phyloP scores from a whole-genome alignment of 2,797 vertebrate species.

The Mycteria americana region DNA sequence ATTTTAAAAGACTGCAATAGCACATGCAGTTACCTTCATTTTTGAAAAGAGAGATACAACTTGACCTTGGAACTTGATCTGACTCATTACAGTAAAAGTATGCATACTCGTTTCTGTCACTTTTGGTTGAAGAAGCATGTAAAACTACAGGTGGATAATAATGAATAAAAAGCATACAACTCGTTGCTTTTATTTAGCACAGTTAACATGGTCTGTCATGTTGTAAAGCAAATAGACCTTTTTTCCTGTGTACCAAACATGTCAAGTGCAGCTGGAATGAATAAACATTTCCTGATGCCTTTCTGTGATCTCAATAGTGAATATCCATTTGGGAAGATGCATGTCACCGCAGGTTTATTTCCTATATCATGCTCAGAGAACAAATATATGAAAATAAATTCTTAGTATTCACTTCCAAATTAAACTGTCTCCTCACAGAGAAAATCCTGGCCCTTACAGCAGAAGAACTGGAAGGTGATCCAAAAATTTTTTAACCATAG shows the following conservation, averaged over 20 bases:
- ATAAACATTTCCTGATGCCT: background rate
- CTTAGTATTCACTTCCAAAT: background rate
- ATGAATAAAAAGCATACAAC: background rate
- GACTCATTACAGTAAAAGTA: background rate
- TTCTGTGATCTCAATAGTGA: background rate
- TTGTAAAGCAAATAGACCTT: background rate
- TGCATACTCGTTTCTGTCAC: background rate
- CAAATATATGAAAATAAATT: background rate
- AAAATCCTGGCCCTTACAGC: background rate
- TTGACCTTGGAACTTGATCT: background rate
- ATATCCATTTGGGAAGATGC: background rate
- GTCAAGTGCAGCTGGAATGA: background rate
- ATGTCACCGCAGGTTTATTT: background rate
- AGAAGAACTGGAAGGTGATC: background rate
- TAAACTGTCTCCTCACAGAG: background rate
- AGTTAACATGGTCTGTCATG: background rate
- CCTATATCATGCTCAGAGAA: background rate
- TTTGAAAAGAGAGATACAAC: background rate
- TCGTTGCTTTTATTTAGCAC: background rate
- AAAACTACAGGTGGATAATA: background rate
- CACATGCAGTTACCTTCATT: background rate
- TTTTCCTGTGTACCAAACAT: background rate
- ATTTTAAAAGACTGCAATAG: background rate
- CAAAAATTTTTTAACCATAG: background rate
- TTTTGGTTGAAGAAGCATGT: background rate